Base-by-base conservation (phyloP, 2,888 invertebrate species). In the Drosophila multiciliata region DNA sequence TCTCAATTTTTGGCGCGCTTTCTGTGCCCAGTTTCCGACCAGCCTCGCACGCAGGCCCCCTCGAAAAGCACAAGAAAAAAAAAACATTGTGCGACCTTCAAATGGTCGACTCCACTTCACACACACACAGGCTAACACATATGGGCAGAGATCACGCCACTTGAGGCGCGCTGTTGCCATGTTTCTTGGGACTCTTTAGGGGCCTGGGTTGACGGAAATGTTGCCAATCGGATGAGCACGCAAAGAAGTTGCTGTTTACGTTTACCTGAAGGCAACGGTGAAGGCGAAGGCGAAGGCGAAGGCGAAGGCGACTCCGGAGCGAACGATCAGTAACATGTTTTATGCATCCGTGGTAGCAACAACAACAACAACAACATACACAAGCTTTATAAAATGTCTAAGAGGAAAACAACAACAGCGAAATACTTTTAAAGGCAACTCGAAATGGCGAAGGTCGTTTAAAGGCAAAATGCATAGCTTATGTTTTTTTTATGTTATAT, bases 401-500 rank as follows among this genome's bases (percentile, higher is more conserved):
- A 70, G 70, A 72, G 64, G 72, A 60, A 78, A 81, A 73, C 52
- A 69, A 75, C 78, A 84, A 87, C 88, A 87, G 53, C 66, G 70
- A 88, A 87, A 89, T 86, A 87, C 88, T 88, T 90, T 90, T 87
- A 90, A 90, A 80, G 87, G 77, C 70, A 83, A 69, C 81, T 48
- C 50, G 77, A 82, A 83, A 86, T 86, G 76, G 82, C 86, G 90
- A 87, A 87, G 87, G 87, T 90, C 90, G 87, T 90, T 83, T 64
- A 76, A 87, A 81, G 71, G 84, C 82, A 57, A 45, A 45, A 74
- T 83, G 72, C 72, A 77, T 66, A 83, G 70, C 66, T 74, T 69
- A 67, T 85, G 72, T 77, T 73, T 78, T 71, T 62, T 67, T 40
- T 49, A 55, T 64, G 17, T 63, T 69, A 42, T 53, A 59, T 49